Evolutionary conservation across 2,888 invertebrate genomes (phyloP).

Genomic region (Hedychridium roseum): DNA sequence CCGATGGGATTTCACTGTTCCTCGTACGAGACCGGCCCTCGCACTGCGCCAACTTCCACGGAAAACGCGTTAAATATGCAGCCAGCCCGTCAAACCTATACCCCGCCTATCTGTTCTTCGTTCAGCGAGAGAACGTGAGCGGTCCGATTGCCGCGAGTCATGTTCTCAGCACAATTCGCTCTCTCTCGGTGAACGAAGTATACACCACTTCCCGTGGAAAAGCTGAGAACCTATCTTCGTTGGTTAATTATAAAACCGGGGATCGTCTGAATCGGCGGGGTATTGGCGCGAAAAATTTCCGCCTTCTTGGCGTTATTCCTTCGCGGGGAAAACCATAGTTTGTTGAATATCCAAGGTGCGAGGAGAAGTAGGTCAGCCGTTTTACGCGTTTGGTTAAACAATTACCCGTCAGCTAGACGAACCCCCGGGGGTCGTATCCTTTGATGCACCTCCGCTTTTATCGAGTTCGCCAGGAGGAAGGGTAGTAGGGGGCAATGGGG

Average conservation of each 20-base stretch:
- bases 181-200: no score
- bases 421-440: neutral
- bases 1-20: conserved; percentile 55
- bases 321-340: no score
- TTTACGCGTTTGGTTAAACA: conserved; percentile 3
- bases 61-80: neutral
- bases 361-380: conserved; percentile 1
- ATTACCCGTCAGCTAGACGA: neutral
- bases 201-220: no score
- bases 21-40: conserved; percentile 23
- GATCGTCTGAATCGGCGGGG: neutral
- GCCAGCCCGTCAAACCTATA: no score
- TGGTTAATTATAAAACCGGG: no score
- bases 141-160: no score
- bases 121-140: no score
- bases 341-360: no score
- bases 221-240: no score
- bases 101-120: no score
- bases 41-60: conserved; percentile 4
- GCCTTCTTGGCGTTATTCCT: no score
- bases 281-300: neutral
- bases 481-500: neutral
- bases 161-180: no score
- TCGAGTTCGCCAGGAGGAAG: neutral
- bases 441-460: neutral